Conservation (phyloP, 2,113 vertebrate genomes). For the Atherinomorus stipes region DNA sequence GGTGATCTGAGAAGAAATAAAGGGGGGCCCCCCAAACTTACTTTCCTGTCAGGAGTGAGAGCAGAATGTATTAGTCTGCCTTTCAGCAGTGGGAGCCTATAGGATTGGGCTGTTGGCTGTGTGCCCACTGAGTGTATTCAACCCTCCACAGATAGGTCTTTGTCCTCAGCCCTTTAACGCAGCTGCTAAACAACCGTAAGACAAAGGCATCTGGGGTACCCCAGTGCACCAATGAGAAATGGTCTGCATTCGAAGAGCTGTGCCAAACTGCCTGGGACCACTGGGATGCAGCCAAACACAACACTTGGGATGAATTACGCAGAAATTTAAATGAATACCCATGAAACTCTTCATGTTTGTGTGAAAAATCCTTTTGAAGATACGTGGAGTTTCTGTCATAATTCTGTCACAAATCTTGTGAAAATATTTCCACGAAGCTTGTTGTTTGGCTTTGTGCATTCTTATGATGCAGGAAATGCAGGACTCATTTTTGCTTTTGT, state of each 20-base stretch:
- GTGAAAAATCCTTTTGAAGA: slow-evolving; percentile 9
- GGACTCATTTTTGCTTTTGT: slow-evolving; percentile 46
- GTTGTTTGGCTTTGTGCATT: slow-evolving; percentile 22
- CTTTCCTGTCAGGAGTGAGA: slow-evolving; percentile 65
- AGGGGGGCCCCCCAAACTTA: slow-evolving; percentile 32
- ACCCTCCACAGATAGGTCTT: slow-evolving; percentile 90
- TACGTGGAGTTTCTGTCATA: background rate
- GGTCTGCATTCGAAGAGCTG: slow-evolving; percentile 75
- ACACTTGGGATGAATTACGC: slow-evolving; percentile 63
- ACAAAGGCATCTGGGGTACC: slow-evolving; percentile 88
- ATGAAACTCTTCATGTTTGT: slow-evolving; percentile 29
- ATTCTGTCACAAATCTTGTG: background rate
- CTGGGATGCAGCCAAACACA: slow-evolving; percentile 61
- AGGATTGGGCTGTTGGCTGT: slow-evolving; percentile 86
- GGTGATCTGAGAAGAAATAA: slow-evolving; percentile 40
- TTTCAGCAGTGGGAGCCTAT: slow-evolving; percentile 76
- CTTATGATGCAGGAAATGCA: slow-evolving; percentile 37
- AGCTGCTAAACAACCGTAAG: slow-evolving; percentile 82
- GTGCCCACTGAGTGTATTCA: slow-evolving; percentile 88
- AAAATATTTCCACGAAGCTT: slow-evolving; percentile 1
- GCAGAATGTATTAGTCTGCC: slow-evolving; percentile 70
- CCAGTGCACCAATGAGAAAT: slow-evolving; percentile 80
- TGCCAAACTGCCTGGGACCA: slow-evolving; percentile 61
- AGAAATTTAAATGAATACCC: slow-evolving; percentile 61
- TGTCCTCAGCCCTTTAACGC: slow-evolving; percentile 84